phyloP scores from a whole-genome alignment of 2,888 invertebrate species.

The Phortica okadai region DNA sequence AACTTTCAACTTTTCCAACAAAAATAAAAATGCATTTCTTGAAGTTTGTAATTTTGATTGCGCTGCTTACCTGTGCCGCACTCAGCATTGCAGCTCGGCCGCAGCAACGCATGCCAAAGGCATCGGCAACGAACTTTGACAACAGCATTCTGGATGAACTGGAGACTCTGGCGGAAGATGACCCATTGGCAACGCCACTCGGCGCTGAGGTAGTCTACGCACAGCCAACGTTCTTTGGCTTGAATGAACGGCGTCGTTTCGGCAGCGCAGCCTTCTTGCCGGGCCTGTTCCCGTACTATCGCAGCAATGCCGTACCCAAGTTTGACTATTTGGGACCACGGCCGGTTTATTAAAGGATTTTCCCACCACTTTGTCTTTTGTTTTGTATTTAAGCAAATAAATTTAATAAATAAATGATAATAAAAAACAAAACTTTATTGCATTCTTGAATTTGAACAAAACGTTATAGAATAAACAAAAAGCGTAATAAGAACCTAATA shows the following conservation, averaged over 20 bases:
- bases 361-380: too few species aligned
- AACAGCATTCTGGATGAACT: not conserved
- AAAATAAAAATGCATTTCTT: not conserved
- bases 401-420: too few species aligned
- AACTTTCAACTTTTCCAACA: not conserved
- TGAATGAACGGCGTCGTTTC: not conserved
- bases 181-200: not conserved
- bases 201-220: not conserved
- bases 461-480: too few species aligned
- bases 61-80: not conserved
- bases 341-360: too few species aligned
- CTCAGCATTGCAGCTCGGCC: not conserved
- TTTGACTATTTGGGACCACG: too few species aligned
- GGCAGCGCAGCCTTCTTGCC: not conserved
- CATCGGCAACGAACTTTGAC: slow-evolving; percentile 1
- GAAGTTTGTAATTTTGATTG: not conserved
- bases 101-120: not conserved
- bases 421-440: too few species aligned
- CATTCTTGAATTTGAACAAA: too few species aligned
- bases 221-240: not conserved
- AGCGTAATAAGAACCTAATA: too few species aligned
- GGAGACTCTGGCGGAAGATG: not conserved
- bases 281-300: not conserved
- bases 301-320: too few species aligned
- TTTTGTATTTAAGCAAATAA: too few species aligned